Evolutionary conservation across 2,888 invertebrate genomes (phyloP), one percentile per base, ranked within the genome.

Genomic region (Himalopsyche anomala): DNA sequence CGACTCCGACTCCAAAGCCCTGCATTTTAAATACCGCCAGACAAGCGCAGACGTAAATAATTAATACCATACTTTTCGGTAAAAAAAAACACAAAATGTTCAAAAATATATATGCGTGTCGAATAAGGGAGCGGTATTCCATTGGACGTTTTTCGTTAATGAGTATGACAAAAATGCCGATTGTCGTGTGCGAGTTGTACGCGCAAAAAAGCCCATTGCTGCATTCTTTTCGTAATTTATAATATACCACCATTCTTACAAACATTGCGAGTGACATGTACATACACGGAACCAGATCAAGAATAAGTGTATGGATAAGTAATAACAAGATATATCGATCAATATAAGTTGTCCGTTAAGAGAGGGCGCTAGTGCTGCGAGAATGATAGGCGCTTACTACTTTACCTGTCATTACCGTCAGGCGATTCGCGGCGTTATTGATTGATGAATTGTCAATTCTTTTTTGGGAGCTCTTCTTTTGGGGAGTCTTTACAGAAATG

Each of bases 101-200:
- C 74, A 74, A 74, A 74, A 74, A 62, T 62, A 62, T 4, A 74
- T 38, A 74, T 38, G 28, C 74, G 74, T 36, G 36, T 15, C 36
- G 9, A 15, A 74, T 38, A 74, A 36, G 38, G 74, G 11, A 38
- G 74, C 36, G 74, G 74, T 74, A 74, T 74, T 74, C 15, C 74
- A 36, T 74, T 74, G 38, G 74, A 74, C 74, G 74, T 38, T 36
- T 74, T 28, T 74, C 28, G 74, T 38, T 74, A 74, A 74, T 74
- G 74, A 36, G 36, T 74, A 38, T 74, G 74, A 74, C 36, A 74
- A 74, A 74, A 74, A 74, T 74, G 36, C 38, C 36, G 74, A 74
- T 38, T 74, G 74, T 74, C 74, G 38, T 36, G 38, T 74, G 74
- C 74, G 38, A 38, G 38, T 74, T 19, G 74, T 74, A 74, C 74